These are phyloP conservation scores for Eustalomyia histrio DNA, from an alignment of 2,888 invertebrate genomes.

Conservation along the genomic window DNA sequence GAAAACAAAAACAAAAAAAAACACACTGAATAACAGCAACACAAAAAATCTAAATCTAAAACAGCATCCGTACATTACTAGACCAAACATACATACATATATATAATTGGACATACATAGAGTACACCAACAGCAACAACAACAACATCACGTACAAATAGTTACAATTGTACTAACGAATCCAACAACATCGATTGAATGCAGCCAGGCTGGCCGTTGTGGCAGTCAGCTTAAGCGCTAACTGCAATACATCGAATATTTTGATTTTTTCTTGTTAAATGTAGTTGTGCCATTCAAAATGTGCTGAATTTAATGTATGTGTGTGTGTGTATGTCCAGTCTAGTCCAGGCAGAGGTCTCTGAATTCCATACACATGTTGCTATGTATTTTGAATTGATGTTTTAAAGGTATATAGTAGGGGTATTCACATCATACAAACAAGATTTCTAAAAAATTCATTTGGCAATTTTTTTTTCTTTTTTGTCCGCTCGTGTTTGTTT, in stretches of 20 bases:
- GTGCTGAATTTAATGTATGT: not conserved
- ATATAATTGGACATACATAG: not conserved
- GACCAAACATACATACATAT: slow-evolving; percentile 13
- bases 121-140: slow-evolving; percentile 52
- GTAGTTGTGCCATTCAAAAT: not conserved
- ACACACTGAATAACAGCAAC: slow-evolving; percentile 10
- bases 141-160: slow-evolving; percentile 37
- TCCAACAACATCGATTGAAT: slow-evolving; percentile 69
- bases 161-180: slow-evolving; percentile 47
- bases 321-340: not conserved
- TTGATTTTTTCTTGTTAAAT: not conserved
- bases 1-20: slow-evolving; percentile 58
- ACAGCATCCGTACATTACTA: slow-evolving; percentile 68
- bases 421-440: too few species aligned
- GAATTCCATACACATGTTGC: too few species aligned
- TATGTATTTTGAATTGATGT: too few species aligned
- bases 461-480: too few species aligned
- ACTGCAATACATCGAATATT: not conserved
- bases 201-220: not conserved
- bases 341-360: not conserved
- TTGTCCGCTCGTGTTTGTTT: too few species aligned
- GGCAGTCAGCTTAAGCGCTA: not conserved
- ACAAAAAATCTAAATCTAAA: slow-evolving; percentile 49
- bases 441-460: too few species aligned
- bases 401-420: too few species aligned